Base-by-base conservation (phyloP, 2,888 invertebrate genomes). In the Coelopa pilipes region DNA sequence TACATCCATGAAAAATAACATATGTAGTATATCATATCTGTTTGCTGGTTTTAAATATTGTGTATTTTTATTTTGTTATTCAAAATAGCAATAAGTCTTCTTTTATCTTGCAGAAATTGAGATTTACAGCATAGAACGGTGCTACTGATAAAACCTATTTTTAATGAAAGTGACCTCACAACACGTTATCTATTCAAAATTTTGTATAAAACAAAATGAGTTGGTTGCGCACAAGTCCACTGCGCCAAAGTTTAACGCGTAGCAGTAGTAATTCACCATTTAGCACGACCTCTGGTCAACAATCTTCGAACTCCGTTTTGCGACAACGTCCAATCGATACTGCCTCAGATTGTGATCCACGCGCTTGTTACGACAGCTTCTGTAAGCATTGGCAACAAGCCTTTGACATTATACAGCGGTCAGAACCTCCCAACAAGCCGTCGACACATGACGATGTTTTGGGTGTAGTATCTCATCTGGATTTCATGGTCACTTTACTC, bases 321-420 rank as follows among this genome's bases (percentile, higher is more conserved):
- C 90, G 91, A 74, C 90, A 91, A 69, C 89, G 92, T 57, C 85
- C 90, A 1, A 89, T 91, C 62, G 92, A 92, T 81, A 92, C 92
- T 12, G 91, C 92, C 5, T 91, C 92, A 11, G 92, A 93, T 84
- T 93, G 93, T 81, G 96, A 96, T 88, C 94, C 96, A 0, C 93
- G 94, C 71, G 97, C 97, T 10, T 96, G 96, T 87, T 95, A 94
- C 84, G 96, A 94, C 87, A 96, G 96, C 82, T 97, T 97, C 88
- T 93, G 94, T 86, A 95, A 95, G 86, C 97, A 97, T 86, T 97
- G 97, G 96, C 94, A 96, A 83, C 97, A 97, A 86, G 95, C 94
- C 1, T 89, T 92, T 82, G 95, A 95, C 79, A 95, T 97, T 75
- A 95, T 97, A 80, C 89, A 91, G 78, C 91, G 92, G 80, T 92